Evolutionary conservation across 2,113 vertebrate genomes (phyloP).

Genomic region (Hassar affinis): DNA sequence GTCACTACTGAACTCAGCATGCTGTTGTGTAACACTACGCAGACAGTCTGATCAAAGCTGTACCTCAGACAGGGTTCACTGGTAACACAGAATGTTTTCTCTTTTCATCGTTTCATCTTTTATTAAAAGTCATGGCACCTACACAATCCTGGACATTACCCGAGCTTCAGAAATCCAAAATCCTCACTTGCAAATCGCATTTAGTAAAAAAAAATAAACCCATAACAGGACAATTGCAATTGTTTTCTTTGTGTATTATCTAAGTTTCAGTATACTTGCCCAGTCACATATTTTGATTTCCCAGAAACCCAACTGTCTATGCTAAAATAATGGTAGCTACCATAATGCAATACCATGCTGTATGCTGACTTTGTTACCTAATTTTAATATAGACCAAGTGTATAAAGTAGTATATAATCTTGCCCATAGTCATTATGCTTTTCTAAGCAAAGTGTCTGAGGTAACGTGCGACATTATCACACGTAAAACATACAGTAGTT

Average conservation of each 20-base stretch:
- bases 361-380: neutral
- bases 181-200: no score
- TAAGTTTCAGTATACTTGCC: no score
- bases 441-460: neutral
- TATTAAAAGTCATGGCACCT: neutral
- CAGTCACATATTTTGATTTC: no score
- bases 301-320: neutral
- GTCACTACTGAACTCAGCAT: neutral
- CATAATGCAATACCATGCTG: neutral
- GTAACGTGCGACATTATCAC: neutral
- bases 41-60: neutral
- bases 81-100: neutral
- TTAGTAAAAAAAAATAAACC: no score
- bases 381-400: neutral
- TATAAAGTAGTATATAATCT: neutral
- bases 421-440: neutral
- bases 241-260: neutral
- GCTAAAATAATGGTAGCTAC: neutral
- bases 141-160: neutral
- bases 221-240: neutral
- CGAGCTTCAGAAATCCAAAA: neutral
- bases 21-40: neutral
- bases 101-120: neutral
- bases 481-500: neutral
- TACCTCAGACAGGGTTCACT: neutral